Evolutionary conservation across 2,797 vertebrate genomes (phyloP), one percentile per base, ranked within the genome.

Genomic region (Malurus leucopterus): DNA sequence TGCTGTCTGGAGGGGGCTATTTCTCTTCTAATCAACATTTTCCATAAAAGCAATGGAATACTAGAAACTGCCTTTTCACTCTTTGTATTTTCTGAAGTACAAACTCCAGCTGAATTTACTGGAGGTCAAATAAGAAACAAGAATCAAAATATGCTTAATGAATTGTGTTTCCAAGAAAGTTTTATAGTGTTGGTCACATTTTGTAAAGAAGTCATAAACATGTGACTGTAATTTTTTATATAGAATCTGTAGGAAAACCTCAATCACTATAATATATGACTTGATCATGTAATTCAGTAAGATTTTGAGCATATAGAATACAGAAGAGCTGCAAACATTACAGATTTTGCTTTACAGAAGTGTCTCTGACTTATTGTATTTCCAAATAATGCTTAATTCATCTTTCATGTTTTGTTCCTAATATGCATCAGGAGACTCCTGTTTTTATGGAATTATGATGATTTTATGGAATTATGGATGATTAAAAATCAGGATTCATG

Each of bases 321-420:
- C 11, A 86, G 68, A 89, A 49, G 69, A 85, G 36, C 32, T 84
- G 50, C 36, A 78, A 82, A 44, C 19, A 46, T 50, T 69, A 32
- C 10, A 54, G 15, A 44, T 87, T 87, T 78, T 82, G 26, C 58
- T 85, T 58, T 84, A 78, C 20, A 53, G 51, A 85, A 86, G 23
- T 44, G 20, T 51, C 34, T 9, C 3, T 67, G 30, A 69, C 57
- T 63, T 82, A n/a, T 59, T 72, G 6, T 9, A 50, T 79, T 85
- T 93, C 46, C 57, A 93, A 55, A 55, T 51, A 79, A 63, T 13
- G 62, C 47, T 90, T 80, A 88, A 92, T 61, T 88, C 44, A 69
- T n/a, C 26, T 72, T 89, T 84, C 50, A 58, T 54, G 59, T 64
- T 91, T 88, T 77, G 44, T 59, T 90, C 36, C 26, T 81, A 86